Evolutionary conservation across 1,140 invertebrate species (phyloP), one percentile per base, ranked within the genome.

Genomic region (Oppia nitens): DNA sequence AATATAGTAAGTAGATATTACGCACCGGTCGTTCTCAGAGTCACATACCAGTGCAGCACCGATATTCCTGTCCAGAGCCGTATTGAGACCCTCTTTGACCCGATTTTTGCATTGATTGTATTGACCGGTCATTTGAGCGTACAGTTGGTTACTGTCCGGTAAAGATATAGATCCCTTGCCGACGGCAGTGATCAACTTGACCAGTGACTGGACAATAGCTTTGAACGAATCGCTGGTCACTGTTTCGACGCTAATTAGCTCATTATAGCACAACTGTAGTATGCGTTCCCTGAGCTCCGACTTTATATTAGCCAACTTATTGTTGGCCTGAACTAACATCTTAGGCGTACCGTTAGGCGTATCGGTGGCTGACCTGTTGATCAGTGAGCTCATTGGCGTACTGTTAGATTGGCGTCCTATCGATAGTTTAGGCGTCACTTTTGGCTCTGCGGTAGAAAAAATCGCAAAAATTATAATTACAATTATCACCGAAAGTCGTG

Each of bases 1-100:
- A 0, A 62, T 57, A 40, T 60, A 62, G 28, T 58, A 60, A 23
- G 49, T 40, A 20, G 61, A 55, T 2, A 62, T 32, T 3, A 62
- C 59, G 29, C 61, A 62, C 20, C 51, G 26, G 27, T 61, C 57
- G 11, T 55, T 29, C 28, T 60, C 49, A 20, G 57, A 55, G 40
- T 62, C 61, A 27, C 56, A 62, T 2, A 62, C 61, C 4, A 62
- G 32, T 2, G 61, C 53, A 17, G 51, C 50, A 1, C 61, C 61
- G 12, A 55, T 52, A 47, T 62, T 62, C 20, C 17, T 21, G 1
- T 61, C 25, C 2, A 62, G 23, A 56, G 26, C 24, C 20, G 6
- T 3, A 25, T 26, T 32, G 3, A 62, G 12, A 51, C 60, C 58
- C 9, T 11, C 24, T 47, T 25, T 21, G 29, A 62, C 51, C 4